Evolutionary conservation across 2,113 vertebrate genomes (phyloP).

Genomic region (Holacanthus passer): DNA sequence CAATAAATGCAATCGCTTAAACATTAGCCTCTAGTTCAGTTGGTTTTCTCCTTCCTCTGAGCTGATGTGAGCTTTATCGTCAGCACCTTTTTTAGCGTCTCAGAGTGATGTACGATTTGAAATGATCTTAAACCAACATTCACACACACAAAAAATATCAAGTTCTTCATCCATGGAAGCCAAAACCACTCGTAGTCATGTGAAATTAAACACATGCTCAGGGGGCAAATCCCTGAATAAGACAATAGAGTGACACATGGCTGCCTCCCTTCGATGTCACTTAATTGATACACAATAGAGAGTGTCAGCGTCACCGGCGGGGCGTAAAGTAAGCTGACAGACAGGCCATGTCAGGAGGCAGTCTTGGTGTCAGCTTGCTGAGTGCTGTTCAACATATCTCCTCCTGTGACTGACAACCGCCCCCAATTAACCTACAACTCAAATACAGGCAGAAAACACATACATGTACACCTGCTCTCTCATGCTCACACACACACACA

Average conservation of each 20-base stretch:
- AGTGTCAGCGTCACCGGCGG: constrained; percentile 56
- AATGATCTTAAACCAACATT: not conserved
- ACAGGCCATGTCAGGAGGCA: constrained; percentile 71
- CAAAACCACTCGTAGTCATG: constrained; percentile 40
- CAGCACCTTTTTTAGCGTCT: not conserved
- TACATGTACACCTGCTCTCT: constrained; percentile 64
- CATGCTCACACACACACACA: not conserved
- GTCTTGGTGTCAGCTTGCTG: constrained; percentile 62
- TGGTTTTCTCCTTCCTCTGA: constrained; percentile 1
- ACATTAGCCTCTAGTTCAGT: not conserved
- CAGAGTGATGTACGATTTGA: not conserved
- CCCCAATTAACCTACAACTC: constrained; percentile 76
- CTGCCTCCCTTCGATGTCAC: constrained; percentile 53
- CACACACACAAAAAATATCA: not conserved
- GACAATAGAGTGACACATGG: constrained; percentile 65
- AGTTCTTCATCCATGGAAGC: not conserved
- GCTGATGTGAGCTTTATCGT: not conserved
- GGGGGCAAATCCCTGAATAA: constrained; percentile 43
- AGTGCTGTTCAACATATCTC: constrained; percentile 69
- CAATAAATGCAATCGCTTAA: not conserved
- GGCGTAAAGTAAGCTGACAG: constrained; percentile 72
- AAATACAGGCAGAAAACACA: constrained; percentile 53
- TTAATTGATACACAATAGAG: constrained; percentile 75
- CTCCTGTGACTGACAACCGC: constrained; percentile 73
- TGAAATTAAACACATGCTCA: constrained; percentile 72